phyloP scores from a whole-genome alignment of 1,140 invertebrate species.

The Drosophila repletoides region DNA sequence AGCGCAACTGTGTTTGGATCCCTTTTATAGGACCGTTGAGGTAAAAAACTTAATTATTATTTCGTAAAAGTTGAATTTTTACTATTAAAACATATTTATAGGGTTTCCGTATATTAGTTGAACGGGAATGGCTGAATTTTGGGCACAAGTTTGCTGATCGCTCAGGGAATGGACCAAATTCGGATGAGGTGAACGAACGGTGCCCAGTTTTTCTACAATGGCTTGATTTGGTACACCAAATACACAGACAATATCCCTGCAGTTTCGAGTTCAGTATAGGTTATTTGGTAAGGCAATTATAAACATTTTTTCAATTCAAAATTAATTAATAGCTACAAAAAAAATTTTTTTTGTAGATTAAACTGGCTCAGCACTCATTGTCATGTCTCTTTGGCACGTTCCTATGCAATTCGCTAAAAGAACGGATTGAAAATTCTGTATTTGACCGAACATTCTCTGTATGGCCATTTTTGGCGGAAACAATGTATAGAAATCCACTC shows the following conservation, averaged over 20 bases:
- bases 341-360: constrained; percentile 87
- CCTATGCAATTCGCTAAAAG: constrained; percentile 93
- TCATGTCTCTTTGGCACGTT: constrained; percentile 99
- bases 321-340: not conserved
- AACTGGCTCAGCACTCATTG: constrained; percentile 96
- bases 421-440: constrained; percentile 88
- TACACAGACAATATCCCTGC: constrained; percentile 94
- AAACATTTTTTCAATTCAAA: not conserved
- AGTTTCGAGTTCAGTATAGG: constrained; percentile 97
- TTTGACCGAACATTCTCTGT: constrained; percentile 91
- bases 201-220: constrained; percentile 99
- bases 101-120: constrained; percentile 95
- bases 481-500: constrained; percentile 93
- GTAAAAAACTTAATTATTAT: too few species aligned
- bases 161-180: constrained; percentile 92
- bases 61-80: too few species aligned
- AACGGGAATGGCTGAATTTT: constrained; percentile 98
- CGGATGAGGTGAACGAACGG: constrained; percentile 93
- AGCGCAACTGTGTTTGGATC: constrained; percentile 95
- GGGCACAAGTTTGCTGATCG: constrained; percentile 98
- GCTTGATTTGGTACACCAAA: constrained; percentile 97
- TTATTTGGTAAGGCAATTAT: constrained; percentile 89
- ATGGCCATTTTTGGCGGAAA: constrained; percentile 92
- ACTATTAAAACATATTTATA: too few species aligned
- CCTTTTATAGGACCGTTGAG: constrained; percentile 95